Evolutionary conservation across 2,888 invertebrate species (phyloP).

Genomic region (Drosophila nr. fundita): DNA sequence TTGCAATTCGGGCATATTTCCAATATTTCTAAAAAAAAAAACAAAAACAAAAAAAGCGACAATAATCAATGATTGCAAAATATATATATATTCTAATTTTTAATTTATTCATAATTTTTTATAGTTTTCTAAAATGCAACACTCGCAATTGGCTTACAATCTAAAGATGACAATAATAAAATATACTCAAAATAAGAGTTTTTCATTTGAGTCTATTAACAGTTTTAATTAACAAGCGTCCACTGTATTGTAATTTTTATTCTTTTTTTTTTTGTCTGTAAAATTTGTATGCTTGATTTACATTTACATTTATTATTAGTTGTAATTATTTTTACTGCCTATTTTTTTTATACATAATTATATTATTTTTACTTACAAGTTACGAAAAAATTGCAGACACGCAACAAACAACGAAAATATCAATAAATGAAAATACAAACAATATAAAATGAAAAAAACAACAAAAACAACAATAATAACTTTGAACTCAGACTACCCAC

Average conservation of each 20-base stretch:
- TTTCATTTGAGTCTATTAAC: not conserved
- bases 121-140: not conserved
- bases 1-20: not conserved
- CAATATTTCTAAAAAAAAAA: not conserved
- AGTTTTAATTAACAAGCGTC: not conserved
- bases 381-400: constrained; percentile 17
- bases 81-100: not conserved
- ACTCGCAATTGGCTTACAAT: not conserved
- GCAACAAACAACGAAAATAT: constrained; percentile 29
- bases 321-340: constrained; percentile 25
- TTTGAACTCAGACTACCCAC: constrained; percentile 15
- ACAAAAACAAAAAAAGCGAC: not conserved
- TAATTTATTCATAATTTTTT: not conserved
- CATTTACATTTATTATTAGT: constrained; percentile 23
- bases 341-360: constrained; percentile 12
- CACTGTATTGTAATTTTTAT: not conserved
- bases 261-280: constrained; percentile 14
- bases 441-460: not conserved
- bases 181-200: not conserved
- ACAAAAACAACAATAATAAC: constrained; percentile 3
- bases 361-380: not conserved
- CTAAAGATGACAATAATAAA: not conserved
- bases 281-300: constrained; percentile 16
- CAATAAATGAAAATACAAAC: constrained; percentile 32
- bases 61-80: not conserved